These are phyloP conservation scores for Osmerus mordax DNA, from an alignment of 2,113 vertebrate species.

Conservation along the genomic window DNA sequence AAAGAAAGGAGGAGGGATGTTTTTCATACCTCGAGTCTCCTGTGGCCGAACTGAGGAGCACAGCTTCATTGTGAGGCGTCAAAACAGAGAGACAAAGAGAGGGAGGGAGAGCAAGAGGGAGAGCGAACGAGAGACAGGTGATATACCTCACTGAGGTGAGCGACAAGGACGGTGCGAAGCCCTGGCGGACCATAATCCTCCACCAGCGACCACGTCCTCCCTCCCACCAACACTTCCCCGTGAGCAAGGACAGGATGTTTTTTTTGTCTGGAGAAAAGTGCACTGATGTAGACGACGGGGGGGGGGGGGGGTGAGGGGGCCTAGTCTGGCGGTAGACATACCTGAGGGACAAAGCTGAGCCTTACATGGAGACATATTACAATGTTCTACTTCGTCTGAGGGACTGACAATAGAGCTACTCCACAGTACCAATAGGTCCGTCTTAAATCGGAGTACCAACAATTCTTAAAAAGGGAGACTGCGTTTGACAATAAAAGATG, in stretches of 20 bases:
- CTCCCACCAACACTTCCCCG: neutral
- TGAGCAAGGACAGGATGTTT: neutral
- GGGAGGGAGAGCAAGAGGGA: neutral
- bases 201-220: neutral
- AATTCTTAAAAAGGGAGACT: no score
- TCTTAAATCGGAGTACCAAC: no score
- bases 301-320: neutral
- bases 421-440: no score
- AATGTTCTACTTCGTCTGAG: no score
- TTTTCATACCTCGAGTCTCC: conserved; percentile 1
- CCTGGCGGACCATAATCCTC: neutral
- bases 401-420: no score
- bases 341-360: neutral
- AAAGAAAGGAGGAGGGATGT: neutral
- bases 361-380: neutral
- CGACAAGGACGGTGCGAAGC: neutral
- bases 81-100: neutral
- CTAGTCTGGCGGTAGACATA: no score
- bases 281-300: neutral
- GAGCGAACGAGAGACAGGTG: neutral
- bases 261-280: neutral
- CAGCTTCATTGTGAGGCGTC: conserved; percentile 6
- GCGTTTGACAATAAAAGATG: no score
- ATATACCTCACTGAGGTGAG: neutral
- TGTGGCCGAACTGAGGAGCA: neutral